Percentiles rank a stretch among this genome's conserved stretches.
Conservation (phyloP, 2,888 invertebrate genomes). For the Limnephilus marmoratus region DNA sequence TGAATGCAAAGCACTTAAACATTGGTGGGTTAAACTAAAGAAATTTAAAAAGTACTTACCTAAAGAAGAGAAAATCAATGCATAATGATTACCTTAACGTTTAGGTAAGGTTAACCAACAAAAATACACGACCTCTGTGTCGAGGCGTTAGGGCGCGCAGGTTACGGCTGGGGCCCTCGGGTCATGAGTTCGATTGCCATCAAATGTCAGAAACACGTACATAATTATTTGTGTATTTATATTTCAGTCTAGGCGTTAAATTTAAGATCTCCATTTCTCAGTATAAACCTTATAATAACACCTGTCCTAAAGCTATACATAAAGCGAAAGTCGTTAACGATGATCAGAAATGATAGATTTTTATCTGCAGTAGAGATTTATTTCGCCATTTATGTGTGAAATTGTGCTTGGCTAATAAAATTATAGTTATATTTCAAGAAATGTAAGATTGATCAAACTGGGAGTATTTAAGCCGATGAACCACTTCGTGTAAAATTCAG, state of each 20-base stretch:
- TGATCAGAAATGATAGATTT: neutral
- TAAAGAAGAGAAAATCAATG: neutral
- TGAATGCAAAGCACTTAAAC: too few species aligned
- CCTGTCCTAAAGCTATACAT: neutral
- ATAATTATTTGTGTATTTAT: neutral
- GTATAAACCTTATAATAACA: neutral
- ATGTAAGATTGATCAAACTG: too few species aligned
- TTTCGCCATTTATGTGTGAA: too few species aligned
- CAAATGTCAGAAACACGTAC: neutral
- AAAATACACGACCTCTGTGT: constrained; percentile 2
- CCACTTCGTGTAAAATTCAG: too few species aligned
- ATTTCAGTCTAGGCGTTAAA: neutral
- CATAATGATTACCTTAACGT: neutral
- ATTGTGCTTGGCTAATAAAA: too few species aligned
- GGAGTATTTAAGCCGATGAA: too few species aligned
- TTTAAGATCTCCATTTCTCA: neutral
- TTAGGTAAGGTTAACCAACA: neutral
- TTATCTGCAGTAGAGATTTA: neutral
- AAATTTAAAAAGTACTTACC: too few species aligned
- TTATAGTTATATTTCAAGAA: too few species aligned
- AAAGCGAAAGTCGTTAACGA: neutral
- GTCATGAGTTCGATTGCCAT: neutral
- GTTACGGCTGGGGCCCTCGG: neutral
- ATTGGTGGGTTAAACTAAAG: too few species aligned
- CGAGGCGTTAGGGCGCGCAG: neutral